These are phyloP conservation scores for Nasonia oneida DNA, from an alignment of 2,888 invertebrate species.

Conservation along the genomic window DNA sequence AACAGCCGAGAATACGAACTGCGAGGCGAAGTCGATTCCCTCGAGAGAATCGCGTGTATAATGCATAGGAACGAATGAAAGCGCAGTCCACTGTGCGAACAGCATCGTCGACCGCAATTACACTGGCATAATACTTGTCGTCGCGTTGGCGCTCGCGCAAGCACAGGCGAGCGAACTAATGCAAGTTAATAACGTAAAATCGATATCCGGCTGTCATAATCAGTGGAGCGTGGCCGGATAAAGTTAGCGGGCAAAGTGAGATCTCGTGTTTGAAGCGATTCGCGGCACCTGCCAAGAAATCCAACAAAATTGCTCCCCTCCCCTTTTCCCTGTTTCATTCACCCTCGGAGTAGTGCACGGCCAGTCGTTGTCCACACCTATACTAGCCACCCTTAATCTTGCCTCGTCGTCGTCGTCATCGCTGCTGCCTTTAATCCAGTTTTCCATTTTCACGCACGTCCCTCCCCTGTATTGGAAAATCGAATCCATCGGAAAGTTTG, in stretches of 20 bases:
- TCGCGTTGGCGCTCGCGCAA: background rate
- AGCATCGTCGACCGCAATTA: background rate
- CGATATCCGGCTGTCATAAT: conserved; percentile 58
- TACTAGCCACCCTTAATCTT: conserved; percentile 17
- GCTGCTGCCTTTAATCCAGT: conserved; percentile 44
- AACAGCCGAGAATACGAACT: background rate
- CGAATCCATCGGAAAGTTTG: conserved; percentile 40
- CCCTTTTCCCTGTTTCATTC: conserved; percentile 46
- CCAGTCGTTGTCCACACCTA: background rate
- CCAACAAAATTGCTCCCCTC: conserved; percentile 22
- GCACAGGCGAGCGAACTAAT: conserved; percentile 14
- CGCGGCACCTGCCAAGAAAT: conserved; percentile 56
- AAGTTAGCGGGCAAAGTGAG: conserved; percentile 58
- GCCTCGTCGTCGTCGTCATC: background rate
- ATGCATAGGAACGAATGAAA: background rate
- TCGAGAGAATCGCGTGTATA: background rate
- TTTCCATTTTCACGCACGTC: conserved; percentile 35
- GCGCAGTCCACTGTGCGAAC: background rate
- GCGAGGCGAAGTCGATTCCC: background rate
- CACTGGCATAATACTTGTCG: background rate
- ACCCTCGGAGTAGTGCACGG: background rate
- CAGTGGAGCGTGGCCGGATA: conserved; percentile 51
- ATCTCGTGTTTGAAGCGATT: conserved; percentile 55
- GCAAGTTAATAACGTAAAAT: conserved; percentile 56
- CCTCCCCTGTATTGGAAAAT: conserved; percentile 36